phyloP scores from a whole-genome alignment of 2,888 invertebrate species.

The Athalia rosae region DNA sequence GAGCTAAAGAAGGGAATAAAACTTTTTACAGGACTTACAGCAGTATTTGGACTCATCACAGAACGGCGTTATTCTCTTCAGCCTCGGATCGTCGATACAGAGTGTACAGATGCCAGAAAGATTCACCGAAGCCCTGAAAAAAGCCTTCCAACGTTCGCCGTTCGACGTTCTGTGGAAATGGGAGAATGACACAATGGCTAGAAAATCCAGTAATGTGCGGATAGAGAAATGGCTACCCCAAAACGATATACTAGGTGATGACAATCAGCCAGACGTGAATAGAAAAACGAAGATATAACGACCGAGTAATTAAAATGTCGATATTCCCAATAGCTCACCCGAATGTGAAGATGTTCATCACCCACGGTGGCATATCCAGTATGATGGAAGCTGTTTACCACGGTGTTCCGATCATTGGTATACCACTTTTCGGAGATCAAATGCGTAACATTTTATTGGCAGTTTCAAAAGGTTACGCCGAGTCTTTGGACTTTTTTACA shows the following conservation, averaged over 20 bases:
- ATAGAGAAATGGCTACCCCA: conserved; percentile 72
- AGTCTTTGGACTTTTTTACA: conserved; percentile 4
- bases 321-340: conserved; percentile 54
- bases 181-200: conserved; percentile 67
- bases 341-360: conserved; percentile 60
- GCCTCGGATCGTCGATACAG: conserved; percentile 69
- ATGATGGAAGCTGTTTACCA: conserved; percentile 60
- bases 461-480: conserved; percentile 13
- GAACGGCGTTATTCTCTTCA: conserved; percentile 62
- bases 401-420: conserved; percentile 61
- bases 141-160: conserved; percentile 65
- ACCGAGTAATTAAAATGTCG: background rate
- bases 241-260: conserved; percentile 67
- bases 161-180: conserved; percentile 72
- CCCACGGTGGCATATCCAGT: conserved; percentile 63
- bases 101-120: conserved; percentile 62
- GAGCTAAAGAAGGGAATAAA: background rate
- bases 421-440: conserved; percentile 65
- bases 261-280: background rate
- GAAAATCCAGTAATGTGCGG: conserved; percentile 64
- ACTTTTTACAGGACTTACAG: conserved; percentile 44
- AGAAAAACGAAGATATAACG: background rate
- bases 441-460: conserved; percentile 55
- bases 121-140: conserved; percentile 62
- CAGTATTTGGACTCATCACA: conserved; percentile 43